Conservation (phyloP, 2,113 vertebrate species). For the Tupaia chinensis region DNA sequence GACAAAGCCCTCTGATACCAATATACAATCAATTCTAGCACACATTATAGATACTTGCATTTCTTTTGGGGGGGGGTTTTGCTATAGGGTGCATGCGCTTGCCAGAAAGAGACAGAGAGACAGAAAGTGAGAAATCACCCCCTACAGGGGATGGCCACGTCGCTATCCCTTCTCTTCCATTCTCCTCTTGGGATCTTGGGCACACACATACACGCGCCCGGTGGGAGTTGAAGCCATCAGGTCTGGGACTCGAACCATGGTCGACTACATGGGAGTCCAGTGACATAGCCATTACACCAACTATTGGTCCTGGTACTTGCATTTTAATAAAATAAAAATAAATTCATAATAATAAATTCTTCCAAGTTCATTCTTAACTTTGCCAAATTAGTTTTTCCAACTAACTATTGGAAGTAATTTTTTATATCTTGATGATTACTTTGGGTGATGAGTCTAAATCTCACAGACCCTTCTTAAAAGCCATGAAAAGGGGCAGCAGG, state of each 20-base stretch:
- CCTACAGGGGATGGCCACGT: no score
- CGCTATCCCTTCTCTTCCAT: no score
- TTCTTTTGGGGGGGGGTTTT: neutral
- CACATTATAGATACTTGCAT: neutral
- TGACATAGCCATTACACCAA: no score
- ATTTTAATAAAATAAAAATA: constrained; percentile 65
- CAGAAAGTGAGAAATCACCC: no score
- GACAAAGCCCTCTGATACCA: neutral
- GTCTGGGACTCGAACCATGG: no score
- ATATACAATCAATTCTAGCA: neutral
- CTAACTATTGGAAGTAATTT: constrained; percentile 27
- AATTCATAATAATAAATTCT: neutral
- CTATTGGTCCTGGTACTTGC: neutral
- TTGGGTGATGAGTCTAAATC: neutral
- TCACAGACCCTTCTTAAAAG: constrained; percentile 10
- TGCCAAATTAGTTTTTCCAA: neutral
- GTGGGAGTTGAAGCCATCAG: no score
- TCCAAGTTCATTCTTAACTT: constrained; percentile 46
- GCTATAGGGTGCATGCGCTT: no score
- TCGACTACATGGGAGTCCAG: no score
- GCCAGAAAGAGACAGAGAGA: no score
- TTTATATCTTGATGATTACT: neutral
- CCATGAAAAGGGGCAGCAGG: neutral
- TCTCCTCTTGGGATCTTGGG: no score
- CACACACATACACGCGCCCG: no score